phyloP scores from a whole-genome alignment of 2,113 vertebrate genomes.

The Dipodomys spectabilis region DNA sequence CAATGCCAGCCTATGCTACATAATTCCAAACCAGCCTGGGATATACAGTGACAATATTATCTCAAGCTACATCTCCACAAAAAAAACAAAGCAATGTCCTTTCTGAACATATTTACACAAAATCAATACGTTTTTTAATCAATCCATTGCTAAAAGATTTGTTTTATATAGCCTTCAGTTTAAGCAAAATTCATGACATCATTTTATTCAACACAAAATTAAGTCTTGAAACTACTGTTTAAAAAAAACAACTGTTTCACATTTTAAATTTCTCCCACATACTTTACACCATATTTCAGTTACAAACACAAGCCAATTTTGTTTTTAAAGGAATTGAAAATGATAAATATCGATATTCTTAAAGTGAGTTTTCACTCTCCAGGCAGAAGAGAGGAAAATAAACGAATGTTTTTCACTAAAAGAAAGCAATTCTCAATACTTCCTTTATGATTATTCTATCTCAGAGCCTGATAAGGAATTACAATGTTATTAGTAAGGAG shows the following conservation, averaged over 20 bases:
- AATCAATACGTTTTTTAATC: not conserved
- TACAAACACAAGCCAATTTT: conserved; percentile 1
- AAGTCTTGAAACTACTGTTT: conserved; percentile 22
- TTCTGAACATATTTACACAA: no score
- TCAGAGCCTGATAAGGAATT: no score
- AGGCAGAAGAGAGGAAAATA: not conserved
- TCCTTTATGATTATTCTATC: no score
- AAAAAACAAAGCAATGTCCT: no score
- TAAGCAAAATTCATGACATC: conserved; percentile 45
- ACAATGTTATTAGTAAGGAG: no score
- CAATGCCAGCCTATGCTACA: no score
- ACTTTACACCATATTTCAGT: conserved; percentile 21
- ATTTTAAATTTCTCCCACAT: not conserved
- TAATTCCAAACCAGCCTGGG: no score
- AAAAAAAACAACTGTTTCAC: conserved; percentile 46
- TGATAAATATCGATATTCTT: not conserved
- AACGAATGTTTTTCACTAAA: not conserved
- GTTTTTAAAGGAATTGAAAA: conserved; percentile 9
- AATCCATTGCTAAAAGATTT: not conserved
- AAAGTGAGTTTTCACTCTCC: not conserved
- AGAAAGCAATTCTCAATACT: not conserved
- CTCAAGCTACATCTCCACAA: no score
- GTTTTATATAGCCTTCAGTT: conserved; percentile 14
- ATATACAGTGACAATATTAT: no score
- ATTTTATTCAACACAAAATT: conserved; percentile 26